These are phyloP conservation scores for Corydoras sp. DNA, from an alignment of 2,113 vertebrate genomes.

Conservation along the genomic window DNA sequence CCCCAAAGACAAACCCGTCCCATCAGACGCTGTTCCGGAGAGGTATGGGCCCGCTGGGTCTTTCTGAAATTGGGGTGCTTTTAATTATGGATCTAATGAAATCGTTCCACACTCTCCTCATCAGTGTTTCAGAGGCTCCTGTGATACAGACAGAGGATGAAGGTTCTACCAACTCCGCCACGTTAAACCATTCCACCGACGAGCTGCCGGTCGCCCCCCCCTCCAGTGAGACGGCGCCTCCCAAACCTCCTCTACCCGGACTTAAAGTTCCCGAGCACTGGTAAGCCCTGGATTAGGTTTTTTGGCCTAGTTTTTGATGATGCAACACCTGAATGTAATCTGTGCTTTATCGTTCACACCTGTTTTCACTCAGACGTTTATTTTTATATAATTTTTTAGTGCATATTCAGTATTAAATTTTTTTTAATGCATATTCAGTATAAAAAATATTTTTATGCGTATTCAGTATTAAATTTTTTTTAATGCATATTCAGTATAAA, in stretches of 20 bases:
- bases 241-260: constrained; percentile 81
- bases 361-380: too few species aligned
- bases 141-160: constrained; percentile 74
- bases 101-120: too few species aligned
- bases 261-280: constrained; percentile 80
- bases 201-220: constrained; percentile 54
- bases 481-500: too few species aligned
- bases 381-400: too few species aligned
- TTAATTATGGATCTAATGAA: too few species aligned
- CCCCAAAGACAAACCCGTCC: constrained; percentile 68
- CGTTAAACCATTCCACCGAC: constrained; percentile 56
- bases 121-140: constrained; percentile 71
- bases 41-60: constrained; percentile 51
- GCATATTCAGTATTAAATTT: too few species aligned
- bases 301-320: neutral
- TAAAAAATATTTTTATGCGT: too few species aligned
- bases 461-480: too few species aligned
- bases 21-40: constrained; percentile 68
- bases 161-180: constrained; percentile 67
- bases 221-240: constrained; percentile 73
- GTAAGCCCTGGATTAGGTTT: constrained; percentile 40
- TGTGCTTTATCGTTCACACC: too few species aligned
- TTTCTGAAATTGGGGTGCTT: too few species aligned
- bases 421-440: too few species aligned
- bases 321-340: too few species aligned